phyloP scores from a whole-genome alignment of 2,888 invertebrate genomes.

The Antheraea yamamai region DNA sequence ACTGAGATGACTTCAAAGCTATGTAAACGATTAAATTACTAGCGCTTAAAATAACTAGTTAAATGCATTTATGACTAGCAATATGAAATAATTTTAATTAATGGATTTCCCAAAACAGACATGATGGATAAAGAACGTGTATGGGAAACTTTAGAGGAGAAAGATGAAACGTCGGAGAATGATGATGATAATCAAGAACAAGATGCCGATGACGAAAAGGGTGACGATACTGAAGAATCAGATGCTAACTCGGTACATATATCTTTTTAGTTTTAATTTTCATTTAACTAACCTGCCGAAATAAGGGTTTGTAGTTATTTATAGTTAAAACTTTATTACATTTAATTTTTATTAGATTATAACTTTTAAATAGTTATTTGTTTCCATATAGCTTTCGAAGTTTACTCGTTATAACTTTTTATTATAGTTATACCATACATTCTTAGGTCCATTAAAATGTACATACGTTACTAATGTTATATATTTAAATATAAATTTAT shows the following conservation, averaged over 20 bases:
- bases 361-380: background rate
- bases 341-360: background rate
- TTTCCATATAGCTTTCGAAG: no score
- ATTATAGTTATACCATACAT: no score
- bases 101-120: constrained; percentile 51
- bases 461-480: no score
- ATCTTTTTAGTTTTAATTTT: background rate
- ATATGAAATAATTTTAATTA: constrained; percentile 1
- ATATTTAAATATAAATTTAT: background rate
- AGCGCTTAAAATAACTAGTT: background rate
- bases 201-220: constrained; percentile 49
- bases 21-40: background rate
- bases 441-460: no score
- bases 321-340: background rate
- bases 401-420: no score
- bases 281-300: background rate
- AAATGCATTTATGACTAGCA: background rate
- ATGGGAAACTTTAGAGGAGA: constrained; percentile 82
- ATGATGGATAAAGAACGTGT: constrained; percentile 78
- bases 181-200: constrained; percentile 50
- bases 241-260: constrained; percentile 25
- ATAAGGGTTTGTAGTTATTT: no score
- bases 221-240: constrained; percentile 36
- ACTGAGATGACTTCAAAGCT: no score
- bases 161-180: constrained; percentile 63